phyloP scores from a whole-genome alignment of 2,888 invertebrate genomes.

The Drosophila longiperda region DNA sequence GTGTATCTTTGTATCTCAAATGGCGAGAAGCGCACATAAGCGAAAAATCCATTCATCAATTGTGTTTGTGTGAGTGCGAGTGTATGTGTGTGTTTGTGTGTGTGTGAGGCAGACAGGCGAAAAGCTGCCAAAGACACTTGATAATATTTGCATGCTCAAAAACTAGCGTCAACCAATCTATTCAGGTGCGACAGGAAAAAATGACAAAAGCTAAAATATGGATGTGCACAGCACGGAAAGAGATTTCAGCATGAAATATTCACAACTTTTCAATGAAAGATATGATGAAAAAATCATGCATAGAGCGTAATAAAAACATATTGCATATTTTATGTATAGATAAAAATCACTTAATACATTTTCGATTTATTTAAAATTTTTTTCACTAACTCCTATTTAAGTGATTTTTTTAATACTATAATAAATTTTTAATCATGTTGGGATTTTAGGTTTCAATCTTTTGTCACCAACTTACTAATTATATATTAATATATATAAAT shows the following conservation, averaged over 20 bases:
- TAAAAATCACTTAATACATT: background rate
- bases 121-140: constrained; percentile 52
- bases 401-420: background rate
- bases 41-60: constrained; percentile 73
- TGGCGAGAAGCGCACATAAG: constrained; percentile 43
- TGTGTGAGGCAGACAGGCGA: constrained; percentile 22
- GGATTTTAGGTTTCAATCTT: background rate
- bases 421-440: background rate
- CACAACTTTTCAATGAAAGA: background rate
- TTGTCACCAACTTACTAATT: background rate
- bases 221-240: background rate
- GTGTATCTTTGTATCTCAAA: constrained; percentile 7
- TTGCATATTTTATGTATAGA: background rate
- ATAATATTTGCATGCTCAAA: constrained; percentile 54
- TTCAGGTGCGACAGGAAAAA: constrained; percentile 28
- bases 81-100: constrained; percentile 1
- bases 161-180: constrained; percentile 37
- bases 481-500: background rate
- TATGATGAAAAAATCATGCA: background rate
- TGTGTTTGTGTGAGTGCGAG: constrained; percentile 8
- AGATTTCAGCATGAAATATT: constrained; percentile 3
- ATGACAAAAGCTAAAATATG: constrained; percentile 3
- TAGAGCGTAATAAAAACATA: background rate
- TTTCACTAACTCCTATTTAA: background rate
- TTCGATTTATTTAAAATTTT: background rate